Evolutionary conservation across 2,888 invertebrate genomes (phyloP).

Genomic region (Amiota minor): DNA sequence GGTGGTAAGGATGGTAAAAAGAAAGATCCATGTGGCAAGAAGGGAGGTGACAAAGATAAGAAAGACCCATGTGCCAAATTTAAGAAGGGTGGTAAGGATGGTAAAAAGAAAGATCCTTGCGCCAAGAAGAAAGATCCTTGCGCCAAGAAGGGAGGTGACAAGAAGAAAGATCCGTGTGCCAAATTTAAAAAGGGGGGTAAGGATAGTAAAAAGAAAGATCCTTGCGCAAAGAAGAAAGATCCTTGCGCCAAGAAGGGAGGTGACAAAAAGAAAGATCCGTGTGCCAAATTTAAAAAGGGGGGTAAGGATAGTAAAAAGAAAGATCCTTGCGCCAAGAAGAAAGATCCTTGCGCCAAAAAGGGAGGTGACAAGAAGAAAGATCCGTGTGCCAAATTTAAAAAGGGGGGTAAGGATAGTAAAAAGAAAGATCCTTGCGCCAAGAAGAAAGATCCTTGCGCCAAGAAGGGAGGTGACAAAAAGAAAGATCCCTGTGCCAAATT

Average conservation of each 20-base stretch:
- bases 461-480: constrained; percentile 1
- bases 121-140: constrained; percentile 11
- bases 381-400: neutral
- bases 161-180: neutral
- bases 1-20: constrained; percentile 14
- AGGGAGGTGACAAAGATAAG: constrained; percentile 25
- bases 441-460: constrained; percentile 10
- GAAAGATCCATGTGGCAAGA: constrained; percentile 24
- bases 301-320: constrained; percentile 23
- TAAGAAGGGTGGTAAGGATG: constrained; percentile 31
- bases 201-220: constrained; percentile 22
- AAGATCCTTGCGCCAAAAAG: constrained; percentile 30
- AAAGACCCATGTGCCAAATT: constrained; percentile 24
- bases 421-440: constrained; percentile 25
- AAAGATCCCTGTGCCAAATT: constrained; percentile 12
- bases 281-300: too few species aligned
- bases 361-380: too few species aligned
- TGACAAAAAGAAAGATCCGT: constrained; percentile 35
- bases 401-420: too few species aligned
- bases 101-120: constrained; percentile 22
- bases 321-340: constrained; percentile 21
- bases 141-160: neutral
- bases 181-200: constrained; percentile 27
- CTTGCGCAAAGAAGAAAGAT: constrained; percentile 33
- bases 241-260: constrained; percentile 33